Evolutionary conservation across 2,113 vertebrate species (phyloP).

Genomic region (Upupa epops): DNA sequence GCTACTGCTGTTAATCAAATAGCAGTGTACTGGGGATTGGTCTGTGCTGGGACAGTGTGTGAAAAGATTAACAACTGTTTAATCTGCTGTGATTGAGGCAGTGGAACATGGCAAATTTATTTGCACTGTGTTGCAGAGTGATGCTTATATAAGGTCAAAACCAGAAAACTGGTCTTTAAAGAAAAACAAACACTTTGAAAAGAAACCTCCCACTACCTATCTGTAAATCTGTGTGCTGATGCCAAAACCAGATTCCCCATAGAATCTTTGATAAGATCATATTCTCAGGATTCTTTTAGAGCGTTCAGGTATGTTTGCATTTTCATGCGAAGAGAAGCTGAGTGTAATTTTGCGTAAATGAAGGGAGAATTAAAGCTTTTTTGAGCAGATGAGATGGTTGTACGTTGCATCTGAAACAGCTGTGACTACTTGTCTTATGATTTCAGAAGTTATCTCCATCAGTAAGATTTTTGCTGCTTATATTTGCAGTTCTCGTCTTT

Average conservation of each 20-base stretch:
- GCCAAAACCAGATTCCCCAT: not conserved
- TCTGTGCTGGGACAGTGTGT: not conserved
- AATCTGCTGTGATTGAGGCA: not conserved
- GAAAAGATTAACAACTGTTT: not conserved
- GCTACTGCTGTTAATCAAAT: not conserved
- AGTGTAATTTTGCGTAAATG: not conserved
- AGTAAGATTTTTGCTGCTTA: not conserved
- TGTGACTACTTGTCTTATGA: not conserved
- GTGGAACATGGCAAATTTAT: not conserved
- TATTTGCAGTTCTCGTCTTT: not conserved
- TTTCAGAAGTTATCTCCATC: not conserved
- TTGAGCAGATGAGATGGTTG: not conserved
- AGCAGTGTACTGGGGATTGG: not conserved
- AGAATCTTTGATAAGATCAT: not conserved
- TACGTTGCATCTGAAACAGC: not conserved
- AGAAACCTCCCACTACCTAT: not conserved
- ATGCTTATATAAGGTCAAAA: not conserved
- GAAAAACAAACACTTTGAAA: not conserved
- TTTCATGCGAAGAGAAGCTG: not conserved
- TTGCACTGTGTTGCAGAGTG: not conserved
- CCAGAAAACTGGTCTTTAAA: not conserved
- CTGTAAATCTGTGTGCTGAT: not conserved
- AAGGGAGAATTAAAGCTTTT: not conserved
- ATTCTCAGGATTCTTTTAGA: not conserved
- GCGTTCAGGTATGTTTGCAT: not conserved